Evolutionary conservation across 2,888 invertebrate species (phyloP).

Genomic region (Pseudanteris insignis): DNA sequence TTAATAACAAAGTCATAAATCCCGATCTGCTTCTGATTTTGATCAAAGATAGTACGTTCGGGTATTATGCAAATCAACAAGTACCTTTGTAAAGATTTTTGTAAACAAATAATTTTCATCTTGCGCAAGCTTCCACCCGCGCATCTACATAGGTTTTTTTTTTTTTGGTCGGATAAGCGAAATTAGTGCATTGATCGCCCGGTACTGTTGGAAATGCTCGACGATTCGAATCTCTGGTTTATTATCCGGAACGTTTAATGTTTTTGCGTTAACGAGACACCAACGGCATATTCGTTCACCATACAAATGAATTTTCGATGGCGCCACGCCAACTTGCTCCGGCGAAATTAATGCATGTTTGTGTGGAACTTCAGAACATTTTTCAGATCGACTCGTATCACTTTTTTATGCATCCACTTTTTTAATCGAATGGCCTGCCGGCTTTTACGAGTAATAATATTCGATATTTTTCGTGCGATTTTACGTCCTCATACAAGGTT

Average conservation of each 20-base stretch:
- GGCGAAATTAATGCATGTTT: constrained; percentile 62
- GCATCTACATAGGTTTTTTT: constrained; percentile 17
- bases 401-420: constrained; percentile 33
- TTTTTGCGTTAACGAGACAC: constrained; percentile 51
- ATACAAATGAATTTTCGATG: constrained; percentile 59
- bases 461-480: constrained; percentile 21
- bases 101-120: constrained; percentile 40
- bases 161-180: constrained; percentile 42
- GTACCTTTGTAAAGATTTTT: constrained; percentile 27
- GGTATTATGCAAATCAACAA: constrained; percentile 36
- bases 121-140: constrained; percentile 22
- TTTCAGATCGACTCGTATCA: constrained; percentile 39
- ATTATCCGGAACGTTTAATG: constrained; percentile 63
- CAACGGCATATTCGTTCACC: constrained; percentile 47
- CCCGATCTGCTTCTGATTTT: constrained; percentile 21
- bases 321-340: constrained; percentile 57
- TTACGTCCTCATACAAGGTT: constrained; percentile 2
- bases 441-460: constrained; percentile 19
- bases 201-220: constrained; percentile 57
- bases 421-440: constrained; percentile 27
- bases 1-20: constrained; percentile 4
- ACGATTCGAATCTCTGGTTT: constrained; percentile 61
- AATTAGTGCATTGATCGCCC: constrained; percentile 59
- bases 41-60: constrained; percentile 21
- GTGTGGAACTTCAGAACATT: constrained; percentile 34